Evolutionary conservation across 2,797 vertebrate genomes (phyloP).

Genomic region (Mus spretus): DNA sequence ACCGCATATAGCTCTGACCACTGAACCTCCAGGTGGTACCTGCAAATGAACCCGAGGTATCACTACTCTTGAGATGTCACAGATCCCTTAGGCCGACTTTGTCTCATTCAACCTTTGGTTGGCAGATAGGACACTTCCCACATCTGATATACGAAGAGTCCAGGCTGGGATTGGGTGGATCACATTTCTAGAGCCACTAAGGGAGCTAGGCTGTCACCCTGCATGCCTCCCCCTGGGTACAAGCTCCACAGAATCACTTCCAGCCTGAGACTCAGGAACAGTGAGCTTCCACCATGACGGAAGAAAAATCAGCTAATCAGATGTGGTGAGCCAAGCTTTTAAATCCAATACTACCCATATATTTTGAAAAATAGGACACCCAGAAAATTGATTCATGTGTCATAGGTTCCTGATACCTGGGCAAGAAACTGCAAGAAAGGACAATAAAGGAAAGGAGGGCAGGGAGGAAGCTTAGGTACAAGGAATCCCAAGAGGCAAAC

Average conservation of each 20-base stretch:
- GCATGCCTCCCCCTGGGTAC: neutral
- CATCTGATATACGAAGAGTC: neutral
- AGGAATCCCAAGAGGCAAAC: neutral
- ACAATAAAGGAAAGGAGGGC: neutral
- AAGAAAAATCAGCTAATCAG: neutral
- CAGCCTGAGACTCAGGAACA: neutral
- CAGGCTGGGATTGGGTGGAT: neutral
- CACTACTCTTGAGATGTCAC: neutral
- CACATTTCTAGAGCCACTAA: neutral
- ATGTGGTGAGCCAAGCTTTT: neutral
- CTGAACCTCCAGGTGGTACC: slow-evolving; percentile 94
- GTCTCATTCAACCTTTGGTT: neutral
- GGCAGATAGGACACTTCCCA: neutral
- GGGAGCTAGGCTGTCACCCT: neutral
- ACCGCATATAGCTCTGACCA: slow-evolving; percentile 92
- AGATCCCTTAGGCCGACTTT: neutral
- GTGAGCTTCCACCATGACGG: slow-evolving; percentile 2
- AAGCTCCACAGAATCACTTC: neutral
- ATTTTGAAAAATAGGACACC: too few relatives aligned
- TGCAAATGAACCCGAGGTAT: slow-evolving; percentile 81
- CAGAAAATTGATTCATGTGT: too few relatives aligned
- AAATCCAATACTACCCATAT: neutral
- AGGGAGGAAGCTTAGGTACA: neutral
- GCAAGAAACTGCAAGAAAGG: neutral
- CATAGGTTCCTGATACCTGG: neutral